Conservation (phyloP, 2,113 vertebrate species). For the Sceloporus undulatus region DNA sequence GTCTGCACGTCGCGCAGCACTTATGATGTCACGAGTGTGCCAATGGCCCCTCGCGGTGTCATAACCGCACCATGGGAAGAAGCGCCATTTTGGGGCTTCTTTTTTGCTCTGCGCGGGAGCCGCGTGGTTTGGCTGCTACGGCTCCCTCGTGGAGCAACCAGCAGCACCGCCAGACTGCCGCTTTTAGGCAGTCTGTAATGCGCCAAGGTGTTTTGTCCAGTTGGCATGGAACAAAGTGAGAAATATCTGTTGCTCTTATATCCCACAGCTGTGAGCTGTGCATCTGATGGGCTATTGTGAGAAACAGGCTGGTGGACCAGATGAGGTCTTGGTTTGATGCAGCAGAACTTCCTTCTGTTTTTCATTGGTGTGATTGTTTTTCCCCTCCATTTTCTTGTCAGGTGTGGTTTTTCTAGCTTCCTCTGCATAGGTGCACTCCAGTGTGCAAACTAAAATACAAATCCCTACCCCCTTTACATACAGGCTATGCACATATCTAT, state of each 20-base stretch:
- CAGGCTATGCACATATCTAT: background rate
- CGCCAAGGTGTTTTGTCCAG: background rate
- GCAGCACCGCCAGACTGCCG: too few species aligned
- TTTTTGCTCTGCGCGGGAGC: too few species aligned
- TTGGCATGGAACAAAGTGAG: background rate
- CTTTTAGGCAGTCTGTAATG: too few species aligned
- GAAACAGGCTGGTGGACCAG: background rate
- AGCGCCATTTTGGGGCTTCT: too few species aligned
- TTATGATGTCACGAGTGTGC: too few species aligned
- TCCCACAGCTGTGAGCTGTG: background rate
- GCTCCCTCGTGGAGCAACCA: too few species aligned
- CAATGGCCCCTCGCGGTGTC: too few species aligned
- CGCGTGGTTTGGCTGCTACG: too few species aligned
- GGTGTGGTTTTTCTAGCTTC: background rate
- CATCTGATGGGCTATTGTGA: background rate
- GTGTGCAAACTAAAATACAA: background rate
- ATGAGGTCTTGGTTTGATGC: background rate
- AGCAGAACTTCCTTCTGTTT: background rate
- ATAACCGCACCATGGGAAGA: too few species aligned
- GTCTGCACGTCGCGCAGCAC: too few species aligned
- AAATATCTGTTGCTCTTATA: background rate
- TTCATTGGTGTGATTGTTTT: background rate
- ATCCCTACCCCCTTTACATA: background rate
- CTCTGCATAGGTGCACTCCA: background rate
- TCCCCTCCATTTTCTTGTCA: background rate